Evolutionary conservation across 2,113 vertebrate genomes (phyloP).

Genomic region (Pelmatolapia mariae): DNA sequence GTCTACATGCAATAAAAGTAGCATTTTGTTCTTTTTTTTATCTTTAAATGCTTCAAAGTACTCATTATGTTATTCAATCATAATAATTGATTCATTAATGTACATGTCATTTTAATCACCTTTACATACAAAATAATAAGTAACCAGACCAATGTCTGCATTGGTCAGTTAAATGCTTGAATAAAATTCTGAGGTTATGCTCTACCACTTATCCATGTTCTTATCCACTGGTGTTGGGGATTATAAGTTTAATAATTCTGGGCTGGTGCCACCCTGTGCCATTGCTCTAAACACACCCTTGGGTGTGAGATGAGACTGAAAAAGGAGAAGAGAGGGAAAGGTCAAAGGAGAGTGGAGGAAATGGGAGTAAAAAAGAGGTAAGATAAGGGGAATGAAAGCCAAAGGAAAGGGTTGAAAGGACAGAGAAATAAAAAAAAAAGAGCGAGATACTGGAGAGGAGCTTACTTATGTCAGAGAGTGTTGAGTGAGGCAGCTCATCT

Average conservation of each 20-base stretch:
- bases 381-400: not conserved
- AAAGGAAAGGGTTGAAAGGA: not conserved
- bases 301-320: not conserved
- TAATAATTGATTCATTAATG: not conserved
- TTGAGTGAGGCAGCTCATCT: not conserved
- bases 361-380: constrained; percentile 26
- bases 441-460: not conserved
- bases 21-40: not conserved
- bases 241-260: not conserved
- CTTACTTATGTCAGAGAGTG: not conserved
- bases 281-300: not conserved
- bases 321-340: not conserved
- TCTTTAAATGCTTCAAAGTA: not conserved
- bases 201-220: not conserved
- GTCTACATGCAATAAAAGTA: not conserved
- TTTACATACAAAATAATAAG: not conserved
- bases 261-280: not conserved
- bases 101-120: not conserved
- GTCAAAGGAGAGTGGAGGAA: not conserved
- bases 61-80: not conserved
- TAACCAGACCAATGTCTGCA: not conserved
- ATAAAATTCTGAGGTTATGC: not conserved
- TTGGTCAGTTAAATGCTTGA: rapidly evolving
- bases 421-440: not conserved
- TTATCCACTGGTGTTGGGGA: rapidly evolving